phyloP scores from a whole-genome alignment of 2,888 invertebrate genomes.

The Euzophera pinguis region DNA sequence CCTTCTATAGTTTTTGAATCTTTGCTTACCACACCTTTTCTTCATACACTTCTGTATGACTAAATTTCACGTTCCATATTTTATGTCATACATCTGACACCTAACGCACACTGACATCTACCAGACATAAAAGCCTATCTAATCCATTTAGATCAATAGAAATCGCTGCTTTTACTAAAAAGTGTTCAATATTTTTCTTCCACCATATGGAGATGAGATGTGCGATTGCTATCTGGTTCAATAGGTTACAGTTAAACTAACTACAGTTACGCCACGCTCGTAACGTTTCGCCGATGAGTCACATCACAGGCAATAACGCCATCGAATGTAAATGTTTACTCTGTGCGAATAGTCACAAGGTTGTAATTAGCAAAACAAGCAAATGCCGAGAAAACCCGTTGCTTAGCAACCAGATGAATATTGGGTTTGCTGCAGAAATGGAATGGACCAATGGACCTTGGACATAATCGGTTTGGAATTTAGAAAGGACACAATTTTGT shows the following conservation, averaged over 20 bases:
- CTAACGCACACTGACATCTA: too few species aligned
- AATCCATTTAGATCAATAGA: too few species aligned
- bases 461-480: neutral
- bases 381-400: neutral
- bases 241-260: constrained; percentile 35
- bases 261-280: constrained; percentile 31
- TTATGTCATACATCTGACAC: too few species aligned
- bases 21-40: too few species aligned
- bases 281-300: constrained; percentile 12
- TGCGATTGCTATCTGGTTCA: constrained; percentile 32
- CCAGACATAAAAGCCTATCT: too few species aligned
- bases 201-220: neutral
- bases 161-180: too few species aligned
- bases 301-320: neutral
- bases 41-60: too few species aligned
- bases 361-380: neutral
- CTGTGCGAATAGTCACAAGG: neutral
- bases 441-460: neutral
- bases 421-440: neutral
- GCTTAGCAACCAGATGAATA: neutral
- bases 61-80: too few species aligned
- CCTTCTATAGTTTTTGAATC: too few species aligned
- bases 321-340: neutral
- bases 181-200: too few species aligned
- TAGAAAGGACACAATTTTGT: neutral